Evolutionary conservation across 2,888 invertebrate species (phyloP).

Genomic region (Dermolepida albohirtum): DNA sequence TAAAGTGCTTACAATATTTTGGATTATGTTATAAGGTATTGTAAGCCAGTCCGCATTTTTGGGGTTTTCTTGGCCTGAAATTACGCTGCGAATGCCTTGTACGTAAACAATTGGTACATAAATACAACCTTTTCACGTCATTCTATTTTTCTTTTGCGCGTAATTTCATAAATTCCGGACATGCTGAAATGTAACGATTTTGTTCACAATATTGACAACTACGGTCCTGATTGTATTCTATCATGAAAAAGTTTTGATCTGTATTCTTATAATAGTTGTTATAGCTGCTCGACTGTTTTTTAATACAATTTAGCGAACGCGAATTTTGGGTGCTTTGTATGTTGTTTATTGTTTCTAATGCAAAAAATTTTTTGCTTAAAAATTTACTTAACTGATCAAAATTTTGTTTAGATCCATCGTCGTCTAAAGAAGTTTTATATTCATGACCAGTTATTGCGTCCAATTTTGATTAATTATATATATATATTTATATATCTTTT

Average conservation of each 20-base stretch:
- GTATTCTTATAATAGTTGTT: too few relatives aligned
- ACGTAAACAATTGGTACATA: slow-evolving; percentile 17
- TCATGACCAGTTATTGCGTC: too few relatives aligned
- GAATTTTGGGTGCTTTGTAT: too few relatives aligned
- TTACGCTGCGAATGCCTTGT: background rate
- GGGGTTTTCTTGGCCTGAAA: slow-evolving; percentile 1
- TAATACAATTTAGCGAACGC: too few relatives aligned
- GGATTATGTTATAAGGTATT: slow-evolving; percentile 22
- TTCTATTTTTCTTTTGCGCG: background rate
- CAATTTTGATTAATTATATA: too few relatives aligned
- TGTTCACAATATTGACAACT: slow-evolving; percentile 19
- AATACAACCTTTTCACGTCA: background rate
- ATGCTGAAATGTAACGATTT: slow-evolving; percentile 11
- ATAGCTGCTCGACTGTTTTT: too few relatives aligned
- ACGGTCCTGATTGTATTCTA: too few relatives aligned
- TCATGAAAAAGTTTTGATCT: too few relatives aligned
- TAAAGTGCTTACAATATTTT: too few relatives aligned
- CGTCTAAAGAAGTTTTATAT: slow-evolving; percentile 45
- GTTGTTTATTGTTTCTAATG: slow-evolving; percentile 40
- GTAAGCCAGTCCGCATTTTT: slow-evolving; percentile 18
- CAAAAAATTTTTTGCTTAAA: slow-evolving; percentile 44
- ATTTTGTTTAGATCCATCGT: too few relatives aligned
- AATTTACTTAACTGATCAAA: slow-evolving; percentile 45
- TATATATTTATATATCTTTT: too few relatives aligned
- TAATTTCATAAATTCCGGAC: slow-evolving; percentile 20